phyloP scores from a whole-genome alignment of 35 echinoderm and acorn worm genomes.

The Nesometra sesokonis region DNA sequence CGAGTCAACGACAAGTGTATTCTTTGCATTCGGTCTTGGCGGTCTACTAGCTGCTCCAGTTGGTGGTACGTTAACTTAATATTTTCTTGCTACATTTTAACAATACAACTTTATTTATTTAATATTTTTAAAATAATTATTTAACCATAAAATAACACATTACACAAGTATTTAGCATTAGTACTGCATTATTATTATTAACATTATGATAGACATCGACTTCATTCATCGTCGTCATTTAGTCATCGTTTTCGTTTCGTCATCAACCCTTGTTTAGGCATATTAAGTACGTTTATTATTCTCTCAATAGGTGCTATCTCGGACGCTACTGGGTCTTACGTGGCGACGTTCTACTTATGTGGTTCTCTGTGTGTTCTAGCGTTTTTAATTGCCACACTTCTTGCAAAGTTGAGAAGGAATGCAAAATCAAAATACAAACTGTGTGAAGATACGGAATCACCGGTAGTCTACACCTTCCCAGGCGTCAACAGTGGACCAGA shows the following conservation, averaged over 20 bases:
- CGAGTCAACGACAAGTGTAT: background rate
- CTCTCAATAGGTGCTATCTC: background rate
- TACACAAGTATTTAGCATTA: no score
- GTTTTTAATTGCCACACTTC: background rate
- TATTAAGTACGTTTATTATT: background rate
- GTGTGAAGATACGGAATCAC: background rate
- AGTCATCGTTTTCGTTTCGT: no score
- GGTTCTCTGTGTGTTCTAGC: background rate
- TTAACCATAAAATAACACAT: no score
- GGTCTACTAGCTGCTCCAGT: background rate
- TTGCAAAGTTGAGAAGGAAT: background rate
- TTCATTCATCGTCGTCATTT: no score
- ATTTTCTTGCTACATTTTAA: no score
- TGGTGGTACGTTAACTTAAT: background rate
- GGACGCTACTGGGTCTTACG: background rate
- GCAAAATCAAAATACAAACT: background rate
- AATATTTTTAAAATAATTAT: no score
- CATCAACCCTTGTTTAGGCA: no score
- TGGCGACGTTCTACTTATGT: background rate
- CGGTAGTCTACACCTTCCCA: background rate
- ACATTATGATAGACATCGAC: no score
- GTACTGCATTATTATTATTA: no score
- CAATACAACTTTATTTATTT: no score
- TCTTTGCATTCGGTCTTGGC: background rate
- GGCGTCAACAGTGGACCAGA: background rate